Conservation (phyloP, 2,113 vertebrate genomes). For the Ranitomeya imitator region DNA sequence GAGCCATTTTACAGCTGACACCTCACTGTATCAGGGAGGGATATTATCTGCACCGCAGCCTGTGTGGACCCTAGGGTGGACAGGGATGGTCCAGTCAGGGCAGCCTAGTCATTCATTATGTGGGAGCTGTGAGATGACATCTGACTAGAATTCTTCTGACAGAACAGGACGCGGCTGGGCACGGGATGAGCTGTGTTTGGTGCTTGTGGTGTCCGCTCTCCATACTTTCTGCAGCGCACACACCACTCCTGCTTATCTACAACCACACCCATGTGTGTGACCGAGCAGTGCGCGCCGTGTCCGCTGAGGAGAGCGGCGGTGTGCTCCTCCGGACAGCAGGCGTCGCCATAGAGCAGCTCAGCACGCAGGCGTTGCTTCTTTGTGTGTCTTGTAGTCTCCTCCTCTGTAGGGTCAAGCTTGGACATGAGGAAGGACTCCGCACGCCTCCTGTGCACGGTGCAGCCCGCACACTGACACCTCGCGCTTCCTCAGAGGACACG, state of each 20-base stretch:
- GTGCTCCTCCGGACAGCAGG: conserved; percentile 43
- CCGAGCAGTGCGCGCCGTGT: not conserved
- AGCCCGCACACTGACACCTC: not conserved
- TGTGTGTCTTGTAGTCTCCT: conserved; percentile 28
- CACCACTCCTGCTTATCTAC: not conserved
- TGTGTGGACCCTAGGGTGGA: no score
- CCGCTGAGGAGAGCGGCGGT: not conserved
- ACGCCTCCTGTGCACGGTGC: not conserved
- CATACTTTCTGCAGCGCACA: not conserved
- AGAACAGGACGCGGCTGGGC: no score
- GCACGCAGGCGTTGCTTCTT: not conserved
- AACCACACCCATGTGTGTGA: not conserved
- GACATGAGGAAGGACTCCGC: conserved; percentile 15
- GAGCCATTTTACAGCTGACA: no score
- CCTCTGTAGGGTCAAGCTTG: conserved; percentile 7
- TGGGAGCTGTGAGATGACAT: no score
- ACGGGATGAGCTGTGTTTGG: no score
- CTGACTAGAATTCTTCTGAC: no score
- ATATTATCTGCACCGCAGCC: no score
- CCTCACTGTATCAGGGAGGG: no score
- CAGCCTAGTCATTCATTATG: no score
- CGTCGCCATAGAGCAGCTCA: not conserved
- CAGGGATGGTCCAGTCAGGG: no score
- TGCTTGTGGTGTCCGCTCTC: no score
- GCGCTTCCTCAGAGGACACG: conserved; percentile 34